Conservation (phyloP, 2,113 vertebrate genomes). For the Pyrgilauda ruficollis region DNA sequence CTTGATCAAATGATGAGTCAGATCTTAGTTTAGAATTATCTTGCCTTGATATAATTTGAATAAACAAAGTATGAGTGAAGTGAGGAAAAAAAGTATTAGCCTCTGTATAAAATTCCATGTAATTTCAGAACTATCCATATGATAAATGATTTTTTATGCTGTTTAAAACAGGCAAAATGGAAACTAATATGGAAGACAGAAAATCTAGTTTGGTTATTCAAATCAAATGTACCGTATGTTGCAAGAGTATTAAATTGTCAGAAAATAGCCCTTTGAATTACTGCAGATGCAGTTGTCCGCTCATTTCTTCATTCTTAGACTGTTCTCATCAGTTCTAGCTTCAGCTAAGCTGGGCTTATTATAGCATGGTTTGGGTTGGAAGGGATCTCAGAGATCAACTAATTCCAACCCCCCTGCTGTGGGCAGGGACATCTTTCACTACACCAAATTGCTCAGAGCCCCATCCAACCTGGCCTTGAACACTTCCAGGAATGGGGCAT, state of each 20-base stretch:
- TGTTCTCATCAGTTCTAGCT: neutral
- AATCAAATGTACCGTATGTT: neutral
- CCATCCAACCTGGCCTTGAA: neutral
- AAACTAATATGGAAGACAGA: neutral
- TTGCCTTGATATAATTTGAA: neutral
- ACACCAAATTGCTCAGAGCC: neutral
- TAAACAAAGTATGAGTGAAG: neutral
- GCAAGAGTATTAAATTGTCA: neutral
- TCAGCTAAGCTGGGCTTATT: neutral
- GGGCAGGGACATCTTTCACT: neutral
- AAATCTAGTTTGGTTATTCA: neutral
- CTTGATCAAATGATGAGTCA: neutral
- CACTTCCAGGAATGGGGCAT: neutral
- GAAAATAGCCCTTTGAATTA: neutral
- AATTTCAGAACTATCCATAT: neutral
- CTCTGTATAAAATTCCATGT: neutral
- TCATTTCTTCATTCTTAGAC: neutral
- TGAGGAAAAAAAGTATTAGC: neutral
- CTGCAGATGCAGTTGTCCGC: neutral
- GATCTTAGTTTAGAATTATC: neutral
- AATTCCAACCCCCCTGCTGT: rapidly evolving
- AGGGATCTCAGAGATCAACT: neutral
- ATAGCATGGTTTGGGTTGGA: neutral
- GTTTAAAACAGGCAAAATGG: neutral
- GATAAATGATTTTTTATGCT: neutral